Percentiles rank a stretch among this genome's conserved stretches.
Evolutionary conservation across 2,113 vertebrate species (phyloP).

Genomic region (Upupa epops): DNA sequence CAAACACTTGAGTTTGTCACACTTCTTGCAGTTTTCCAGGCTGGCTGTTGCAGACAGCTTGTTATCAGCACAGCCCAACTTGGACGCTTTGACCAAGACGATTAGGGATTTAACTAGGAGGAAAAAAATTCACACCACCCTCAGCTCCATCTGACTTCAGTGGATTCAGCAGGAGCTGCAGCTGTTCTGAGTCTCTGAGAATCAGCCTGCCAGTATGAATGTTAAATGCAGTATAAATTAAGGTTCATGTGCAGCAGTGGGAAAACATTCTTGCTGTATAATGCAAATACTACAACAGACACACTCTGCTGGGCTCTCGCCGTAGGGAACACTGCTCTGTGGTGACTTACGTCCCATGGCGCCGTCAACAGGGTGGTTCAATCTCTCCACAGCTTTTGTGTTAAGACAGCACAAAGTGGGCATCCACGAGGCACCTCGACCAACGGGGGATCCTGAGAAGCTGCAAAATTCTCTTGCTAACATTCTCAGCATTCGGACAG

Average conservation of each 20-base stretch:
- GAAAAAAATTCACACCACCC: slow-evolving; percentile 10
- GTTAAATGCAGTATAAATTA: neutral
- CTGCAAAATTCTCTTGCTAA: neutral
- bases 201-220: neutral
- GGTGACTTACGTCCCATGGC: neutral
- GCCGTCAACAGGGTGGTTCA: neutral
- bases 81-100: neutral
- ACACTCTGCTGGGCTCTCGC: neutral
- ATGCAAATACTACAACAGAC: neutral
- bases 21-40: neutral
- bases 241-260: neutral
- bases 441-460: neutral
- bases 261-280: neutral
- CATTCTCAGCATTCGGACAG: neutral
- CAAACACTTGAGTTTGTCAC: neutral
- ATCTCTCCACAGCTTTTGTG: neutral
- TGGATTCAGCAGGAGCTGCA: slow-evolving; percentile 20
- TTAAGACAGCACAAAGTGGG: neutral
- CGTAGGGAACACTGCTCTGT: neutral
- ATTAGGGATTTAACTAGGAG: neutral
- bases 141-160: neutral
- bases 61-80: neutral
- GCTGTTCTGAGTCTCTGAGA: neutral
- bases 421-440: fast-evolving
- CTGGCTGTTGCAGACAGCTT: neutral